Conservation (phyloP, 53 echinoderm and acorn worm genomes). For the Stichopus horrens region DNA sequence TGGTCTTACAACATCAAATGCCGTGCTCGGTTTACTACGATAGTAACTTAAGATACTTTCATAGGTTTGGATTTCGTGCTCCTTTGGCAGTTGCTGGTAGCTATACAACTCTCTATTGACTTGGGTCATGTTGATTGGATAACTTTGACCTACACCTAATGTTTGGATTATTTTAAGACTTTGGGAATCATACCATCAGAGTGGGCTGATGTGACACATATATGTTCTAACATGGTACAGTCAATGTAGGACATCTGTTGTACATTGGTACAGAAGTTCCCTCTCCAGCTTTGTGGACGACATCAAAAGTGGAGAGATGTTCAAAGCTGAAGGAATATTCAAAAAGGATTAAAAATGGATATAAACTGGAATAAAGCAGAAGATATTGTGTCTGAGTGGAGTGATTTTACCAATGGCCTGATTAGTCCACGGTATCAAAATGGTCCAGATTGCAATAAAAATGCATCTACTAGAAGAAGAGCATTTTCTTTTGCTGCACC, state of each 20-base stretch:
- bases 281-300: neutral
- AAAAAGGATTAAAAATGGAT: neutral
- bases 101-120: neutral
- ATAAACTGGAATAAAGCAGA: slow-evolving; percentile 31
- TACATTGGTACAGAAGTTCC: neutral
- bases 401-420: slow-evolving; percentile 14
- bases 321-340: neutral
- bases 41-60: too few species aligned
- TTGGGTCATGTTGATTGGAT: too few species aligned
- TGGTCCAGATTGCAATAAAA: neutral
- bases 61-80: neutral
- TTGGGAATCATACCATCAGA: too few species aligned
- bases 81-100: neutral
- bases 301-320: neutral
- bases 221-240: too few species aligned
- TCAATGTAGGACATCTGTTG: too few species aligned
- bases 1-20: too few species aligned
- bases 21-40: too few species aligned
- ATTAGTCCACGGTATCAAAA: slow-evolving; percentile 32
- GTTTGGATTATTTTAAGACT: too few species aligned
- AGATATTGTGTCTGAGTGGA: neutral
- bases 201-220: too few species aligned
- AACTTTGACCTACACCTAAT: too few species aligned
- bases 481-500: slow-evolving; percentile 20
- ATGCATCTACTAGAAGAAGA: slow-evolving; percentile 1